phyloP scores from a whole-genome alignment of 2,888 invertebrate species.

The Dastarcus helophoroides region DNA sequence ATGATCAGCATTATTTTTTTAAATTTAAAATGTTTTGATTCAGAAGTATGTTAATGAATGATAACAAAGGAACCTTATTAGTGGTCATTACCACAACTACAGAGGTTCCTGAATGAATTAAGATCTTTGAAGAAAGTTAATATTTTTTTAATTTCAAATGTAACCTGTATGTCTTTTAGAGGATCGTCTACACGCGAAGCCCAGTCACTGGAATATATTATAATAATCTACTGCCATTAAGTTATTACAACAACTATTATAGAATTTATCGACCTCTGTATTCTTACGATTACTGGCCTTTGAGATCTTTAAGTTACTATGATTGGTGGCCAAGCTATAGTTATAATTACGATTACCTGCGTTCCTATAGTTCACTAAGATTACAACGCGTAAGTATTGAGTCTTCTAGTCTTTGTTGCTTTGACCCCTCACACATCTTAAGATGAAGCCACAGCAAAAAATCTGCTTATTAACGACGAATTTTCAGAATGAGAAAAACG shows the following conservation, averaged over 20 bases:
- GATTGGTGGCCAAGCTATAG: slow-evolving; percentile 12
- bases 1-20: too few relatives aligned
- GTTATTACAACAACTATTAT: slow-evolving; percentile 16
- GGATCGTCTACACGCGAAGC: slow-evolving; percentile 29
- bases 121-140: too few relatives aligned
- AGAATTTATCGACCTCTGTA: slow-evolving; percentile 25
- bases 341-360: slow-evolving; percentile 17
- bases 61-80: too few relatives aligned
- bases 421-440: too few relatives aligned
- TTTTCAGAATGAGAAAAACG: too few relatives aligned
- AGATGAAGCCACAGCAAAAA: too few relatives aligned
- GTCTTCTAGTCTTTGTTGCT: slow-evolving; percentile 1
- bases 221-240: slow-evolving; percentile 13
- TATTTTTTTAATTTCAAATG: too few relatives aligned
- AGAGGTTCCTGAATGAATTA: too few relatives aligned
- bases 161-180: slow-evolving; percentile 32
- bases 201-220: slow-evolving; percentile 22
- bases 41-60: too few relatives aligned
- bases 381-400: slow-evolving; percentile 26
- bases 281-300: slow-evolving; percentile 25
- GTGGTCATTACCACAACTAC: too few relatives aligned
- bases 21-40: too few relatives aligned
- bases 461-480: too few relatives aligned
- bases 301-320: slow-evolving; percentile 11
- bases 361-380: slow-evolving; percentile 23